phyloP scores from a whole-genome alignment of 2,888 invertebrate species.

The Volucella zonaria region DNA sequence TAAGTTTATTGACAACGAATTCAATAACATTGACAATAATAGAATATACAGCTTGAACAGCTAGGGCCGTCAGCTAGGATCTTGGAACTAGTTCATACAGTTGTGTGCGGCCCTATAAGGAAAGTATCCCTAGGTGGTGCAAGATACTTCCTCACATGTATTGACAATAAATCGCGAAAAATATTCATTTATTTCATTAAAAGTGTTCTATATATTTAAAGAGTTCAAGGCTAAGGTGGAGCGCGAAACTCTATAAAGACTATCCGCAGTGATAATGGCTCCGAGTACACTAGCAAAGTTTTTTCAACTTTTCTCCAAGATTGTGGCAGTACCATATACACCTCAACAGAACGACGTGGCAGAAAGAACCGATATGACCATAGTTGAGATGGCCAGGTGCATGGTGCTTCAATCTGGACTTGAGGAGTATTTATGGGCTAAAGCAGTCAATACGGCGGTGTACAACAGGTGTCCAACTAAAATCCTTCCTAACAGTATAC shows the following conservation, averaged over 20 bases:
- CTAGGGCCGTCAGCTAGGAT: too few relatives aligned
- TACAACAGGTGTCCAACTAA: constrained; percentile 55
- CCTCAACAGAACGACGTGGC: constrained; percentile 70
- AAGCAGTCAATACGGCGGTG: constrained; percentile 66
- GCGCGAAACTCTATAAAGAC: constrained; percentile 58
- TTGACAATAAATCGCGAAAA: too few relatives aligned
- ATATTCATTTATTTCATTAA: constrained; percentile 58
- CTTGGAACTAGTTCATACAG: constrained; percentile 64
- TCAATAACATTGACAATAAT: too few relatives aligned
- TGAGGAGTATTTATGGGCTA: neutral
- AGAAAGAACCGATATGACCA: constrained; percentile 55
- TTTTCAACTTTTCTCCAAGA: constrained; percentile 51
- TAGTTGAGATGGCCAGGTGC: too few relatives aligned
- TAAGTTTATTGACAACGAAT: too few relatives aligned
- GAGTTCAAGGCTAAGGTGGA: constrained; percentile 64
- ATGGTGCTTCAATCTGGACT: neutral
- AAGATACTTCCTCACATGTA: constrained; percentile 38
- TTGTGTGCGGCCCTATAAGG: constrained; percentile 68
- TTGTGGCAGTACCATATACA: constrained; percentile 53
- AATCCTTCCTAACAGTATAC: constrained; percentile 36
- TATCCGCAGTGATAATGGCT: constrained; percentile 61
- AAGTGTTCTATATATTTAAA: constrained; percentile 56
- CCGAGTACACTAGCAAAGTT: constrained; percentile 49
- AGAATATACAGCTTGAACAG: too few relatives aligned
- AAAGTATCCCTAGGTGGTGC: constrained; percentile 63